Evolutionary conservation across 2,797 vertebrate genomes (phyloP), one percentile per base, ranked within the genome.

Genomic region (Microtus obscurus): DNA sequence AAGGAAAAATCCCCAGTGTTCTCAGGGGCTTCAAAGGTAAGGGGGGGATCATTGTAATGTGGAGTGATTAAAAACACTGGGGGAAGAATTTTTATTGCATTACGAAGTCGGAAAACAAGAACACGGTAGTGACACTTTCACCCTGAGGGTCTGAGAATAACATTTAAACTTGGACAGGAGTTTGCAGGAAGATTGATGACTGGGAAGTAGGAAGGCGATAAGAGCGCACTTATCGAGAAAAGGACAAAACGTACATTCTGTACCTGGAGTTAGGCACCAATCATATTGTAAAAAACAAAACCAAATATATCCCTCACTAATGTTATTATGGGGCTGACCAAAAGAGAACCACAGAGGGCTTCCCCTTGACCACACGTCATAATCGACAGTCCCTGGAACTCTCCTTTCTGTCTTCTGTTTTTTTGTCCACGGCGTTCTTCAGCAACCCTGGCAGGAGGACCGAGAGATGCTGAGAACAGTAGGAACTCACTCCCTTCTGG

Each of bases 1-100:
- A 91, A 91, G 87, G 34, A 23, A 51, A 90, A 94, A 92, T 8
- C 16, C 16, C 17, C 37, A 40, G 4, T 87, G n/a, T 89, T 93
- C 77, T 91, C 61, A 82, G 37, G 56, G 63, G 48, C 23, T 34
- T 94, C 13, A 69, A 21, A 82, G n/a, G 88, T 78, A 83, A 88
- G 16, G 53, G 40, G 40, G 48, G 94, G 69, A 78, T 10, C 13
- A 6, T 71, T 61, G 78, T 29, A 77, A 43, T 69, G 37, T 76
- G 25, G 19, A 76, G n/a, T 29, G 12, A 76, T 86, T 77, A 78
- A 92, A 31, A 71, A 71, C 40, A 51, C 4, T 82, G 43, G 43
- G n/a, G 67, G 89, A 53, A 93, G 65, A 93, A 81, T 90, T 77
- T 91, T 37, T 89, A 27, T 45, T 56, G 51, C 4, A 7, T 59